phyloP scores from a whole-genome alignment of 2,113 vertebrate genomes.

The Coturnix japonica region DNA sequence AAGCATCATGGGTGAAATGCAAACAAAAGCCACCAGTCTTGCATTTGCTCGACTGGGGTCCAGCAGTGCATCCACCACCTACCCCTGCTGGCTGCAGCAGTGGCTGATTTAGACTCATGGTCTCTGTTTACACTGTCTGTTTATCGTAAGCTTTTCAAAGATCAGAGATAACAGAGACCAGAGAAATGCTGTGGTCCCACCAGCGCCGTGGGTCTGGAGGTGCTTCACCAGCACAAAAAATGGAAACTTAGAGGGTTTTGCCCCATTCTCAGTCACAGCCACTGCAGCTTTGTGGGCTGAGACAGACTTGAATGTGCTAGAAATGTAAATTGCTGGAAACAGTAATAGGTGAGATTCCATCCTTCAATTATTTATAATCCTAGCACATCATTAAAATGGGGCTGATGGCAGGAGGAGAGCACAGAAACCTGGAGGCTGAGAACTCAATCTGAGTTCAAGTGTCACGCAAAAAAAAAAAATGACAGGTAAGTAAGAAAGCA shows the following conservation, averaged over 20 bases:
- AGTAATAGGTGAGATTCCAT: not conserved
- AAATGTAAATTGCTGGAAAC: not conserved
- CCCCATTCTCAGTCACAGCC: not conserved
- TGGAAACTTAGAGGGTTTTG: not conserved
- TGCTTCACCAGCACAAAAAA: not conserved
- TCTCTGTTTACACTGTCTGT: not conserved
- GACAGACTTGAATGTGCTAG: not conserved
- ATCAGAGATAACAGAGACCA: not conserved
- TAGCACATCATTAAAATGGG: not conserved
- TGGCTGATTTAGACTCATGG: not conserved
- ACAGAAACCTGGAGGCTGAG: not conserved
- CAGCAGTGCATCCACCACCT: not conserved
- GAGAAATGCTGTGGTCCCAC: not conserved
- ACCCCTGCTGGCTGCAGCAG: not conserved
- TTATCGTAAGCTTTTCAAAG: not conserved
- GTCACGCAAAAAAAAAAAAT: not conserved
- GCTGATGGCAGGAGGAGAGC: not conserved
- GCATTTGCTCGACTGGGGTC: not conserved
- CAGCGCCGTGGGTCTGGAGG: not conserved
- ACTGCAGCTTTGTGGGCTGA: not conserved
- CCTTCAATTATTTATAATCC: constrained; percentile 6
- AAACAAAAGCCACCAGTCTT: not conserved
- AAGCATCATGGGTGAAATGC: not conserved
- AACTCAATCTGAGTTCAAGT: not conserved
- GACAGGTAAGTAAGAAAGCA: not conserved